Percentiles rank a stretch among this genome's conserved stretches.
These are phyloP conservation scores for Hycleus phaleratus DNA, from an alignment of 1,140 invertebrate species.

Conservation along the genomic window DNA sequence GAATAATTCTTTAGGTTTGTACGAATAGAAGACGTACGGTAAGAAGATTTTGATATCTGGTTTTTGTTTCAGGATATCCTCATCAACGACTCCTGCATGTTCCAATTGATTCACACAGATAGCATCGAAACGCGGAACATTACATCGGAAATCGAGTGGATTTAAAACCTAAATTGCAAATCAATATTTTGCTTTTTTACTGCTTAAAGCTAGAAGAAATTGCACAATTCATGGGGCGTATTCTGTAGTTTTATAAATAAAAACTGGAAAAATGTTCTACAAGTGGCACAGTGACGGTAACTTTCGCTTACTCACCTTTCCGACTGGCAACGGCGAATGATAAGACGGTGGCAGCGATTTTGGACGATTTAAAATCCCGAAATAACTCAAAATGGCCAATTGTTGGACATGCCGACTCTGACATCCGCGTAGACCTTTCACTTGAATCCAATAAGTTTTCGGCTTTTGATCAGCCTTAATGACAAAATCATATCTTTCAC, in stretches of 20 bases:
- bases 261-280: not conserved
- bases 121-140: slow-evolving; percentile 54
- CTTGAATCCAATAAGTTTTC: slow-evolving; percentile 85
- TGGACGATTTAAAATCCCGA: slow-evolving; percentile 73
- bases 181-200: not conserved
- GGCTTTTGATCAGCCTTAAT: slow-evolving; percentile 71
- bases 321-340: slow-evolving; percentile 74
- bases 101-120: slow-evolving; percentile 67
- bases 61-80: slow-evolving; percentile 55
- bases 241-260: not conserved
- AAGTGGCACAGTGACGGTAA: not conserved
- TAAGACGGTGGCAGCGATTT: slow-evolving; percentile 61
- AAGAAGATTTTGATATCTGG: slow-evolving; percentile 73
- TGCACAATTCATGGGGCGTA: not conserved
- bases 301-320: slow-evolving; percentile 62
- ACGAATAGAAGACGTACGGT: slow-evolving; percentile 65
- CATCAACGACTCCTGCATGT: slow-evolving; percentile 54
- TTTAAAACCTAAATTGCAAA: slow-evolving; percentile 57
- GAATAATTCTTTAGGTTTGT: slow-evolving; percentile 64
- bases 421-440: slow-evolving; percentile 78
- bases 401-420: slow-evolving; percentile 74
- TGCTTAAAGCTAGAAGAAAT: slow-evolving; percentile 10
- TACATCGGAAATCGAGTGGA: slow-evolving; percentile 64
- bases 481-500: slow-evolving; percentile 86
- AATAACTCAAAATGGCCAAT: slow-evolving; percentile 74